Evolutionary conservation across 2,113 vertebrate genomes (phyloP).

Genomic region (Malurus alboscapulatus): DNA sequence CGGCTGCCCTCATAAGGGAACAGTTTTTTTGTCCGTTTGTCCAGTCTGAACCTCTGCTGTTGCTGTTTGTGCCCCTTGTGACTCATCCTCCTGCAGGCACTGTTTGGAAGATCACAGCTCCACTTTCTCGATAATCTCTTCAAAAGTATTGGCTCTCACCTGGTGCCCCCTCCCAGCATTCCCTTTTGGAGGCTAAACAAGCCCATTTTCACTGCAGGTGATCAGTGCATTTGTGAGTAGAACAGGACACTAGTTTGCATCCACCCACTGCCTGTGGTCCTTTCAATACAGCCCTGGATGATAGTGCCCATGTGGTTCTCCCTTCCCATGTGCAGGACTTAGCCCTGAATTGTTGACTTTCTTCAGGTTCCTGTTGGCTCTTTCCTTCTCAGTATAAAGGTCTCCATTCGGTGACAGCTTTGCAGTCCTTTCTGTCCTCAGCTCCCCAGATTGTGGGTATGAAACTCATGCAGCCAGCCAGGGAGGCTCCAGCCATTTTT

Average conservation of each 20-base stretch:
- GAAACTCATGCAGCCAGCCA: background rate
- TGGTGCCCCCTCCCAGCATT: rapidly evolving
- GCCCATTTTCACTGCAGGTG: background rate
- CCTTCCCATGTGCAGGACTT: background rate
- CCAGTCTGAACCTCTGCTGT: background rate
- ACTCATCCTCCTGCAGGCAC: background rate
- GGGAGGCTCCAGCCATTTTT: background rate
- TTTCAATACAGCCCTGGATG: background rate
- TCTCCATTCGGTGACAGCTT: background rate
- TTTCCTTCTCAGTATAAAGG: background rate
- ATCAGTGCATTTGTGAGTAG: background rate
- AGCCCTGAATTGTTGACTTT: background rate
- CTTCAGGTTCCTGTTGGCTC: background rate
- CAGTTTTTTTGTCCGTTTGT: rapidly evolving
- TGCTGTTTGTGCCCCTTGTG: background rate
- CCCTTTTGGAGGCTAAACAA: background rate
- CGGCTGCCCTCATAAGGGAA: background rate
- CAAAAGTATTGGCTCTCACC: background rate
- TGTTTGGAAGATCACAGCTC: background rate
- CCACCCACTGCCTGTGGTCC: background rate
- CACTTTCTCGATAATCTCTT: background rate
- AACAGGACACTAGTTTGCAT: background rate
- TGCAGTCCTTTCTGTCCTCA: background rate
- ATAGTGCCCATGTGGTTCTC: background rate
- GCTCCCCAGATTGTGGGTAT: background rate